Evolutionary conservation across 2,888 invertebrate species (phyloP).

Genomic region (Erebia ligea): DNA sequence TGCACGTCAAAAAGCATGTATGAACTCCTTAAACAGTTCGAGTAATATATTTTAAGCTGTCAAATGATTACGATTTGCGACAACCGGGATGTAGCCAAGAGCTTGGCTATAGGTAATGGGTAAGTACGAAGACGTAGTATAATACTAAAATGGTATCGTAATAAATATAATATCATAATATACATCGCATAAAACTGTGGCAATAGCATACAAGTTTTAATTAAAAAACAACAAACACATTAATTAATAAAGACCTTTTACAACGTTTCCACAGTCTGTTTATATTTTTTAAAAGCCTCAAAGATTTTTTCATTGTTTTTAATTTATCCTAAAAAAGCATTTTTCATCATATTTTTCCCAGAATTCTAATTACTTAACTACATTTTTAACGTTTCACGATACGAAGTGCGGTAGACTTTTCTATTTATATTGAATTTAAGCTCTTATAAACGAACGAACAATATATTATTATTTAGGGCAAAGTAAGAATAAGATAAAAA

Average conservation of each 20-base stretch:
- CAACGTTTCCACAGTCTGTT: conserved; percentile 28
- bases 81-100: no score
- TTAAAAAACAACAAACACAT: conserved; percentile 9
- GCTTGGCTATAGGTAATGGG: no score
- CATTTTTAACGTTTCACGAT: conserved; percentile 36
- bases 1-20: no score
- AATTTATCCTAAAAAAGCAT: conserved; percentile 59
- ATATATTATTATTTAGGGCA: background rate
- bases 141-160: no score
- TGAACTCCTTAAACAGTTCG: no score
- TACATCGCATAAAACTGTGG: background rate
- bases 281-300: conserved; percentile 47
- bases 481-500: background rate
- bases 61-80: no score
- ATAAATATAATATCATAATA: background rate
- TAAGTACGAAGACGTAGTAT: no score
- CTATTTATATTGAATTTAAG: background rate
- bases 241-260: conserved; percentile 13
- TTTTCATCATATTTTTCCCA: conserved; percentile 43
- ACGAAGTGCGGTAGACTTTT: conserved; percentile 22
- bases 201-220: background rate
- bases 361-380: conserved; percentile 40
- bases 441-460: background rate
- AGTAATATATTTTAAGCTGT: no score
- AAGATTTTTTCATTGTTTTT: conserved; percentile 54